Conservation (phyloP, 1,140 invertebrate genomes). For the Aradophagus sp. region DNA sequence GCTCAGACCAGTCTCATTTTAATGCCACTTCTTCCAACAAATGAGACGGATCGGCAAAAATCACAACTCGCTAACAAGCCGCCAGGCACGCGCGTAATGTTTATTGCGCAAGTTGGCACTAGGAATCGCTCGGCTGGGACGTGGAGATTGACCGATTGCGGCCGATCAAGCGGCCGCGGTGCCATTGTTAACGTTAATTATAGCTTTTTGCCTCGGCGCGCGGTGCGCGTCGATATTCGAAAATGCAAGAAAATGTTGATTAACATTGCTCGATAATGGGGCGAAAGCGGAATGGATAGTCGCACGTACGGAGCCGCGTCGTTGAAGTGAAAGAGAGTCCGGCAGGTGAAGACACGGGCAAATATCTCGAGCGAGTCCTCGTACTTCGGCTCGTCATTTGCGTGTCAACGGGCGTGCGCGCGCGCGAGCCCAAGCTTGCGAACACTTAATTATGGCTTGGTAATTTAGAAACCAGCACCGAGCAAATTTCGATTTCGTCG, state of each 20-base stretch:
- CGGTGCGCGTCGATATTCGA: slow-evolving; percentile 36
- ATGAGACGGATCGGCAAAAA: neutral
- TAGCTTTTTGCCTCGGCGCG: slow-evolving; percentile 20
- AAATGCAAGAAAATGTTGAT: slow-evolving; percentile 56
- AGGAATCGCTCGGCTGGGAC: slow-evolving; percentile 1
- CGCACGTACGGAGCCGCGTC: slow-evolving; percentile 43
- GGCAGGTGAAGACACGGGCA: slow-evolving; percentile 32
- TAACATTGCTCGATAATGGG: slow-evolving; percentile 58
- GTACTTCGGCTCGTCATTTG: slow-evolving; percentile 46
- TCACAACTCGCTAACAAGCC: neutral
- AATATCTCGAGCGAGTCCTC: slow-evolving; percentile 54
- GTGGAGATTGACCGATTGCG: slow-evolving; percentile 43
- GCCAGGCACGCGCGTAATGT: slow-evolving; percentile 14
- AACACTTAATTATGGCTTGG: slow-evolving; percentile 49
- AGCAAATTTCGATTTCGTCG: slow-evolving; percentile 6
- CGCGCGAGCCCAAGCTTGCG: slow-evolving; percentile 34
- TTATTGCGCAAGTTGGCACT: slow-evolving; percentile 8
- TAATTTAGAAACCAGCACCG: slow-evolving; percentile 21
- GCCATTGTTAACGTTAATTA: slow-evolving; percentile 37
- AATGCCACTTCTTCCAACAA: too few relatives aligned
- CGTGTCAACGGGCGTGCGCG: slow-evolving; percentile 42
- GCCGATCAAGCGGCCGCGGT: slow-evolving; percentile 19
- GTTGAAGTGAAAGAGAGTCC: slow-evolving; percentile 46
- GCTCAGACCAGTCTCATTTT: neutral
- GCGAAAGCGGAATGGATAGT: slow-evolving; percentile 58